A percentile compares a stretch with the other conserved stretches of the same genome.
Evolutionary conservation across 2,113 vertebrate genomes (phyloP).

Genomic region (Perca schrenkii): DNA sequence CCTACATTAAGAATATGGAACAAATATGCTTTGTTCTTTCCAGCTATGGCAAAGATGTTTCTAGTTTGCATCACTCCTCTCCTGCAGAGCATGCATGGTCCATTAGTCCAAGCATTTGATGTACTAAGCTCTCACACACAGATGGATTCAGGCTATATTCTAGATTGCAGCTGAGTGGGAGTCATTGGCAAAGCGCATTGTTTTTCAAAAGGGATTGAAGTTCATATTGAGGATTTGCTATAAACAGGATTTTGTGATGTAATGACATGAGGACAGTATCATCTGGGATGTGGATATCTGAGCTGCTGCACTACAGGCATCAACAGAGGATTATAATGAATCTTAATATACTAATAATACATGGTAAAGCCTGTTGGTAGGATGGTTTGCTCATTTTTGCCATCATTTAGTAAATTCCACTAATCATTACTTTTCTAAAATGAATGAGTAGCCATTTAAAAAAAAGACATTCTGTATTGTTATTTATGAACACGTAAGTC

Average conservation of each 20-base stretch:
- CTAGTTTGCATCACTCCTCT: constrained; percentile 48
- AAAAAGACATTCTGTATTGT: background rate
- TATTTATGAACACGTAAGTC: background rate
- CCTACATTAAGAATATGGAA: constrained; percentile 1
- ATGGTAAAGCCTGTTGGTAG: background rate
- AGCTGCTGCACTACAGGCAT: constrained; percentile 1
- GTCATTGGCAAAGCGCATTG: constrained; percentile 28
- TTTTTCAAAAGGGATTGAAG: constrained; percentile 45
- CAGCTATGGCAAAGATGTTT: constrained; percentile 47
- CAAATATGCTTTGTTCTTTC: constrained; percentile 30
- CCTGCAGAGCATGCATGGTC: constrained; percentile 15
- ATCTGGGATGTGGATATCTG: constrained; percentile 21
- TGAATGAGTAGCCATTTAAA: background rate
- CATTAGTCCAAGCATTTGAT: constrained; percentile 47
- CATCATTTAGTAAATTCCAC: background rate
- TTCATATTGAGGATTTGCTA: constrained; percentile 45
- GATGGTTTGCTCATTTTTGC: background rate
- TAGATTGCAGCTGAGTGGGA: constrained; percentile 31
- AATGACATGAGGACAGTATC: constrained; percentile 28
- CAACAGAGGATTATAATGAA: constrained; percentile 14
- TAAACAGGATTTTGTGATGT: constrained; percentile 38
- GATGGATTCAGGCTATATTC: constrained; percentile 39
- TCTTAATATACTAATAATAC: background rate
- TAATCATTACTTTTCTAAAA: background rate
- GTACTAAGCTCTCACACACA: constrained; percentile 36